Evolutionary conservation across 2,888 invertebrate genomes (phyloP).

Genomic region (Aporophyla lueneburgensis): DNA sequence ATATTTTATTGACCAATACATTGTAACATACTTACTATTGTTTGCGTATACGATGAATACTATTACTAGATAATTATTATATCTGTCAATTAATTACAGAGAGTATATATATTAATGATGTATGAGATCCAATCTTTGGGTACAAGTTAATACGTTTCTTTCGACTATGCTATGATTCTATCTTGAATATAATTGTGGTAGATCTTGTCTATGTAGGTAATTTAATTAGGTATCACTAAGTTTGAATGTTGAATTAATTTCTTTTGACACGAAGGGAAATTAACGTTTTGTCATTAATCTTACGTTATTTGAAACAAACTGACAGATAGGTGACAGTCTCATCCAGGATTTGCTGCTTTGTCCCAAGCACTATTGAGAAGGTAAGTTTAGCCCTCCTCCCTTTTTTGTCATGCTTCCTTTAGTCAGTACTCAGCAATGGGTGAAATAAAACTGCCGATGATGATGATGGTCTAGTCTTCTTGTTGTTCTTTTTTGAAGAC

Average conservation of each 20-base stretch:
- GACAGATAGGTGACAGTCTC: no score
- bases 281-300: not conserved
- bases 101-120: slow-evolving; percentile 40
- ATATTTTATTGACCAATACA: slow-evolving; percentile 12
- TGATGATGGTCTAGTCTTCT: not conserved
- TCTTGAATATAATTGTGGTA: slow-evolving; percentile 8
- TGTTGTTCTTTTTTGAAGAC: not conserved
- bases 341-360: no score
- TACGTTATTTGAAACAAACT: not conserved
- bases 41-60: slow-evolving; percentile 22
- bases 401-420: not conserved
- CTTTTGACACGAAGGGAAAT: not conserved
- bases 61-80: slow-evolving; percentile 35
- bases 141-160: slow-evolving; percentile 55
- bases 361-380: no score
- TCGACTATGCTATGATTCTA: slow-evolving; percentile 23
- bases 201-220: slow-evolving; percentile 14
- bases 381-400: not conserved
- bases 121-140: slow-evolving; percentile 49
- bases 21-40: slow-evolving; percentile 6
- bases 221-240: slow-evolving; percentile 24
- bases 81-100: slow-evolving; percentile 54
- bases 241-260: not conserved
- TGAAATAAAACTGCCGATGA: not conserved
- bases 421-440: no score